Base-by-base conservation (phyloP, 2,113 vertebrate species). In the Oceanites oceanicus region DNA sequence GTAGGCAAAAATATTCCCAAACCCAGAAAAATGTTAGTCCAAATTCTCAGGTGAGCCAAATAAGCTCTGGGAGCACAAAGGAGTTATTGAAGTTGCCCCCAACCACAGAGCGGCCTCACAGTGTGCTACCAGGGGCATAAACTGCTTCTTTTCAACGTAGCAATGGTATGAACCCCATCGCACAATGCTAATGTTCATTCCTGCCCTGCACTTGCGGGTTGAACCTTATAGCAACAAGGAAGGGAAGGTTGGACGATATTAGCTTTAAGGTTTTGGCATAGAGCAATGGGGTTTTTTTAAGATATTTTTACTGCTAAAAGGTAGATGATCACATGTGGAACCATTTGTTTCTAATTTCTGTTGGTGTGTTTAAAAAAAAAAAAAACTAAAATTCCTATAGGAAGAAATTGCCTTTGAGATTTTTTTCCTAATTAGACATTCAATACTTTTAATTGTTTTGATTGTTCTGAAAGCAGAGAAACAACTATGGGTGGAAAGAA, bases 381-480 rank as follows among this genome's bases (percentile, higher is more conserved):
- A 62, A 19, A 5, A 4, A 3, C n/a, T 30, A 7, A 53, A 52
- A 74, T 58, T 91, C 12, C 21, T 53, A 11, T 10, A 44, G 36
- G 36, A 87, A 56, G 5, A 52, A 87, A 56, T 22, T 65, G 9
- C n/a, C 15, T 72, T 49, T 68, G 18, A 52, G 15, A 26, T 50
- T 63, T 42, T 45, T 45, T 78, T 81, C 42, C 27, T 76, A 44
- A 78, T 94, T 75, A 91, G 40, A 3, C 21, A 38, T 75, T 85
- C 18, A 52, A 40, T 12, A 53, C 26, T 75, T 92, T 42, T 66
- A 75, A 88, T 82, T 92, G 66, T 92, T 94, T 86, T 74, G 19
- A 25, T 83, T 93, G 19, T 70, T 92, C 78, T 63, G 52, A 80
- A 90, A 93, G 32, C 50, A 93, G 53, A 72, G 58, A 86, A 93